Evolutionary conservation across 2,797 vertebrate genomes (phyloP), one percentile per base, ranked within the genome.

Genomic region (Ambastaia sidthimunki): DNA sequence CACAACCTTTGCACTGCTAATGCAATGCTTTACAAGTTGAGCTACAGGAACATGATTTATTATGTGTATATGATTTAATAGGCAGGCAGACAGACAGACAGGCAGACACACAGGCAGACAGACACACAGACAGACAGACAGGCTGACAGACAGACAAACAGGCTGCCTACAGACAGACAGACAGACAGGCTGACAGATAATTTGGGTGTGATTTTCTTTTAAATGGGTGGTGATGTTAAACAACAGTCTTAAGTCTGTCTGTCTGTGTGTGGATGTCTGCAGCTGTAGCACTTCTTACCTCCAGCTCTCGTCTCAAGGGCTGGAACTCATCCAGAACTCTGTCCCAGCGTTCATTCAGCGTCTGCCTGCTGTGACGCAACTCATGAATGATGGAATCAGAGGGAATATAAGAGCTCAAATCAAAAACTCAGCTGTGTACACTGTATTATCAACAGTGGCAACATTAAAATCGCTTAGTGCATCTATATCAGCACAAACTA

Each of bases 261-360:
- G 59, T 12, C 12, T 52, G 15, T 66, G 74, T 34, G 31, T 55
- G 50, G 18, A 34, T 65, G 11, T 78, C 48, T 79, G 69, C 11
- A 10, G 25, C 6, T 74, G 68, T 44, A 54, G 12, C 47, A 85
- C 84, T 88, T 71, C 50, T 65, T 75, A 60, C 11, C 50, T 55
- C 23, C 74, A 23, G 6, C 34, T 75, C 7, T 34, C 72, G 31
- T 83, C 74, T 86, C 66, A 82, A 70, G 76, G 81, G 67, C 83
- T 86, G 85, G 85, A 82, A 44, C 31, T 60, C 57, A 31, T 76
- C 85, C 83, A 83, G 70, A 73, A 16, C 63, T 48, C 37, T 68
- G 62, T 74, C 23, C 48, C 76, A 70, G 55, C 7, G 41, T 62
- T 78, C 76, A 78, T 44, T 70, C 76, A 78, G 41, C 3, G 0